Percentiles rank a stretch among this genome's conserved stretches.
Evolutionary conservation across 1,140 invertebrate species (phyloP).

Genomic region (Bombus superbus): DNA sequence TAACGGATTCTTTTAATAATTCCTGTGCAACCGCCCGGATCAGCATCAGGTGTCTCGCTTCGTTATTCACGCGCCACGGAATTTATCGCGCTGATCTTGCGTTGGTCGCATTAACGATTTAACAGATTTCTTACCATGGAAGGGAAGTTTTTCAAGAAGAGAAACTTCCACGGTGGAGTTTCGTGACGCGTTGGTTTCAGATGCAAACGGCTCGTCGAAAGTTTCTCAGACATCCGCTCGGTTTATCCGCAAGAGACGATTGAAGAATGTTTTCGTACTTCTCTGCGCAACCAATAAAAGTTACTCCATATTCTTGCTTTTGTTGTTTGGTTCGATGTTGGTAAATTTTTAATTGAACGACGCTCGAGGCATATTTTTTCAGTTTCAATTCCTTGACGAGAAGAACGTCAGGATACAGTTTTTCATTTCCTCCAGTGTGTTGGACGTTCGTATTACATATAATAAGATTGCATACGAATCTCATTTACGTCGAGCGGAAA

Average conservation of each 20-base stretch:
- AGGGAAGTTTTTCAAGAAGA: not conserved
- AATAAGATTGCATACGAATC: not conserved
- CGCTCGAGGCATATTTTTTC: no score
- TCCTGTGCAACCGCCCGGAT: not conserved
- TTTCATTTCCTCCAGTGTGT: no score
- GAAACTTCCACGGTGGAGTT: no score
- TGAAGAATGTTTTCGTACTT: not conserved
- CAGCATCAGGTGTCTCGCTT: not conserved
- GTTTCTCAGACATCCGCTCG: no score
- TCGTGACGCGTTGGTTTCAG: no score
- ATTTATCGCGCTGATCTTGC: not conserved
- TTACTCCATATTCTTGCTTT: no score
- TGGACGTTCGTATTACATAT: no score
- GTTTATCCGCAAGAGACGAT: not conserved
- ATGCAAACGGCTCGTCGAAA: not conserved
- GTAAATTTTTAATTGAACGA: no score
- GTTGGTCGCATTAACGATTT: not conserved
- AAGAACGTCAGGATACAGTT: no score
- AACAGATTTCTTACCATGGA: not conserved
- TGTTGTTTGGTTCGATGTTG: no score
- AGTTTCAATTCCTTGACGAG: no score
- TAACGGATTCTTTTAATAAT: constrained; percentile 14
- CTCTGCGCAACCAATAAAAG: no score
- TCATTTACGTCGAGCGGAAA: not conserved
- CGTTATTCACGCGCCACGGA: not conserved